Evolutionary conservation across 2,797 vertebrate genomes (phyloP), one percentile per base, ranked within the genome.

Genomic region (Fringilla coelebs): DNA sequence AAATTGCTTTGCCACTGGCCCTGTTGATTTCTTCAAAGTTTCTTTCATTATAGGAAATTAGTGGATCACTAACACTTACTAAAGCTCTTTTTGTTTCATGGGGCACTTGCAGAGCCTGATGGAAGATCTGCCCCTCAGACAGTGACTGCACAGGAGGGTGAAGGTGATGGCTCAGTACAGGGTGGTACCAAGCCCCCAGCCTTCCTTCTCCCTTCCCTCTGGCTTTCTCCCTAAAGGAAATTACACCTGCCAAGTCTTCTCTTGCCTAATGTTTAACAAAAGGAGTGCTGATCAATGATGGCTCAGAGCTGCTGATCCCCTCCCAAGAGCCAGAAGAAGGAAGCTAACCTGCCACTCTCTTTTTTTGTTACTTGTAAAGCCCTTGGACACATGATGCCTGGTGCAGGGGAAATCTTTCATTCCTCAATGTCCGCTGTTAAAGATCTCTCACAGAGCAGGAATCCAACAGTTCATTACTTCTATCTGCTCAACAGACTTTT

Each of bases 381-480:
- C 73, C 51, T 81, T 55, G 73, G 85, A 85, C 54, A 71, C 58
- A 60, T 0, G 72, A 89, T 45, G 57, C 67, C 82, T 88, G 83
- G 43, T 68, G 66, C 62, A 58, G 46, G 63, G 70, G 58, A 92
- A 91, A 55, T 52, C 60, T 75, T 81, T 54, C 58, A 73, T 51
- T 91, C 85, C 90, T 85, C 60, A 31, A 20, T 0, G 3, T 31
- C 48, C 2, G 8, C 71, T 78, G 73, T 76, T 89, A 93, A 93
- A 94, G 75, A 91, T 52, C 62, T 93, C 77, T 90, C 73, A 51
- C 48, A 73, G 86, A 83, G 66, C 36, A 83, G 73, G 72, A 87
- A 95, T 68, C 85, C 46, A 89, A 54, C 68, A 90, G 78, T 65
- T 95, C 89, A 85, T 96, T 96, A 89, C 92, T 74, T 92, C 85